These are phyloP conservation scores for Leptestheria dahalacensis DNA, from an alignment of 1,140 invertebrate genomes.

Conservation along the genomic window DNA sequence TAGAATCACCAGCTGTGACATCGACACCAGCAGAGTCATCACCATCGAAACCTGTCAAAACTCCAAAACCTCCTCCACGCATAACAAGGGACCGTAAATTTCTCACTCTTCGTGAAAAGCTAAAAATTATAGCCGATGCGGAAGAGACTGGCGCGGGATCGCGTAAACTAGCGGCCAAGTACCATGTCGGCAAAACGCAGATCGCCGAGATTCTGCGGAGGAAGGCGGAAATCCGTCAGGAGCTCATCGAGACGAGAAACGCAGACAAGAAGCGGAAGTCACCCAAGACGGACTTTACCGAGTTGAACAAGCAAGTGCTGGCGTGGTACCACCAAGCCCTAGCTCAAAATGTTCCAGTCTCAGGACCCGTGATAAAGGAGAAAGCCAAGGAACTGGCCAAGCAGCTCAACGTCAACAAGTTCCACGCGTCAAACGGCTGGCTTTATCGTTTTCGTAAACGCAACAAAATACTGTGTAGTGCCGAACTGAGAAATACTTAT, in stretches of 20 bases:
- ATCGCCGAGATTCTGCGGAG: background rate
- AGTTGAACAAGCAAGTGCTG: background rate
- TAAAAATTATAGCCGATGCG: background rate
- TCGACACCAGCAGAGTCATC: too few relatives aligned
- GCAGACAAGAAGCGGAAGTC: background rate
- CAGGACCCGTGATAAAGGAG: background rate
- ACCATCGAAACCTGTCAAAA: too few relatives aligned
- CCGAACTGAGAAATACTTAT: too few relatives aligned
- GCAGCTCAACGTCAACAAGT: background rate
- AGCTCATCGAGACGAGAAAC: background rate
- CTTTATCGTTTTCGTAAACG: background rate
- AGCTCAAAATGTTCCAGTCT: background rate
- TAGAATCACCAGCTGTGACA: too few relatives aligned
- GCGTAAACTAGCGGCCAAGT: background rate
- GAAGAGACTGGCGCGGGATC: background rate
- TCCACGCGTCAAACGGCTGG: slow-evolving; percentile 1
- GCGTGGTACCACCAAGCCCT: background rate
- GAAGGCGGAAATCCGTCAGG: background rate
- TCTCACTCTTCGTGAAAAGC: background rate
- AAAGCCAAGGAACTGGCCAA: slow-evolving; percentile 1
- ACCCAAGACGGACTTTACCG: background rate
- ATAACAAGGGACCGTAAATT: background rate
- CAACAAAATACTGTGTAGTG: slow-evolving; percentile 1
- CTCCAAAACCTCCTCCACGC: too few relatives aligned
- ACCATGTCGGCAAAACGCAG: background rate